Percentiles rank a stretch among this genome's conserved stretches.
Conservation (phyloP, 2,888 invertebrate genomes). For the Himalopsyche anomala region DNA sequence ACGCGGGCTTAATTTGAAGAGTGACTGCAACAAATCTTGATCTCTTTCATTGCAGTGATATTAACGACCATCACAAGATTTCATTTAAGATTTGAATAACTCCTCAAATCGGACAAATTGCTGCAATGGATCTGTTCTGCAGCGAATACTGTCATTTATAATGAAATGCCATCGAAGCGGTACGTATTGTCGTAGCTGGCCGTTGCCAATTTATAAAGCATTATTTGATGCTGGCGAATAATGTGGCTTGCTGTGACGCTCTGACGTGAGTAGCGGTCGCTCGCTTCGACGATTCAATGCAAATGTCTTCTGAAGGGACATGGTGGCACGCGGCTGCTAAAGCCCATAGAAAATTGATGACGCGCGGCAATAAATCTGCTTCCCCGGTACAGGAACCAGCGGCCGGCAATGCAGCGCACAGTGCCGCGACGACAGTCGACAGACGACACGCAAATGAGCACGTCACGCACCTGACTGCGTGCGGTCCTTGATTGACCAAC, state of each 20-base stretch:
- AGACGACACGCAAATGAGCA: constrained; percentile 34
- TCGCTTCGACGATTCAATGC: constrained; percentile 63
- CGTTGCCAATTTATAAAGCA: constrained; percentile 13
- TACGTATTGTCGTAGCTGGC: background rate
- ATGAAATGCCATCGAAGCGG: constrained; percentile 8
- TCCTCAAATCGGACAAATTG: background rate
- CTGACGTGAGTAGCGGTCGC: constrained; percentile 43
- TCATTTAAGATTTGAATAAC: background rate
- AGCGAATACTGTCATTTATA: constrained; percentile 1
- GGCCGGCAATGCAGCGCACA: constrained; percentile 7
- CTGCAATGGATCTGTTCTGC: background rate
- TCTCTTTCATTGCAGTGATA: no score
- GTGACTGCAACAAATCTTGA: no score
- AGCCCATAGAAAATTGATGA: constrained; percentile 54
- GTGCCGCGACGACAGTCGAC: constrained; percentile 39
- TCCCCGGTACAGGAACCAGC: constrained; percentile 47
- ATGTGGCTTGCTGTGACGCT: constrained; percentile 31
- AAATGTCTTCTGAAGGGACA: constrained; percentile 64
- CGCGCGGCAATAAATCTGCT: constrained; percentile 57
- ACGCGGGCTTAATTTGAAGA: no score
- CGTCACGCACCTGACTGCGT: constrained; percentile 34
- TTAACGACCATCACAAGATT: no score
- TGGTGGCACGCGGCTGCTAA: constrained; percentile 44
- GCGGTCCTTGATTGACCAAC: constrained; percentile 34
- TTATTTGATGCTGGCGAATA: constrained; percentile 26